Base-by-base conservation (phyloP, 2,888 invertebrate species). In the Bembecia ichneumoniformis region DNA sequence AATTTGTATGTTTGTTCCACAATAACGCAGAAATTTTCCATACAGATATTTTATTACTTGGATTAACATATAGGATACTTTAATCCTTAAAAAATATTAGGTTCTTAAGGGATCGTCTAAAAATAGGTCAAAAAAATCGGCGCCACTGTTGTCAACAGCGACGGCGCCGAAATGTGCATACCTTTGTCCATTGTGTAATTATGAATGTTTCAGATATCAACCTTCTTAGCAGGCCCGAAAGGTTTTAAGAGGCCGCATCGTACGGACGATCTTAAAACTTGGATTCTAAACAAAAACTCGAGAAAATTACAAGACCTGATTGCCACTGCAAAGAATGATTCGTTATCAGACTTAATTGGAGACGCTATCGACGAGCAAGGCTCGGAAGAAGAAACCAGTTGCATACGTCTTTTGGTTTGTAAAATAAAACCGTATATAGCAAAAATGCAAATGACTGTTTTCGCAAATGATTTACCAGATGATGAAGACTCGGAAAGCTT, bases 391-490 rank as follows among this genome's bases (percentile, higher is more conserved):
- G 91, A 93, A 58, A 91, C 90, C 0, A 91, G 90, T 48, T 95
- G 94, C 59, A 83, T 94, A 2, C 90, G 91, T 62, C 78, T 94
- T 34, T 74, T 96, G 35, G 79, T 95, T 53, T 96, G 96, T 69
- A 95, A 95, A 80, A 89, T 90, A 55, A 89, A 92, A 0, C 95
- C 95, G 0, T 90, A 94, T 53, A 90, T 96, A 53, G 89, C 89
- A 80, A 91, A 91, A 57, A 94, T 94, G 90, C 95, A 96, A 66
- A 87, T 88, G 51, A 90, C 92, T n/a, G 86, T 87, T 0, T 79
- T 94, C 51, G 87, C 77, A 10, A 69, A 71, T 7, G 67, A 71
- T 58, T 65, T 72, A 35, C 66, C 67, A 14, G 66, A 57, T 35
- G 68, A 67, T 13, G 63, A 74, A 20, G 65, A 66, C 1, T 74